These are phyloP conservation scores for Holothuria scabra DNA, from an alignment of 53 echinoderm and acorn worm species.

Conservation along the genomic window DNA sequence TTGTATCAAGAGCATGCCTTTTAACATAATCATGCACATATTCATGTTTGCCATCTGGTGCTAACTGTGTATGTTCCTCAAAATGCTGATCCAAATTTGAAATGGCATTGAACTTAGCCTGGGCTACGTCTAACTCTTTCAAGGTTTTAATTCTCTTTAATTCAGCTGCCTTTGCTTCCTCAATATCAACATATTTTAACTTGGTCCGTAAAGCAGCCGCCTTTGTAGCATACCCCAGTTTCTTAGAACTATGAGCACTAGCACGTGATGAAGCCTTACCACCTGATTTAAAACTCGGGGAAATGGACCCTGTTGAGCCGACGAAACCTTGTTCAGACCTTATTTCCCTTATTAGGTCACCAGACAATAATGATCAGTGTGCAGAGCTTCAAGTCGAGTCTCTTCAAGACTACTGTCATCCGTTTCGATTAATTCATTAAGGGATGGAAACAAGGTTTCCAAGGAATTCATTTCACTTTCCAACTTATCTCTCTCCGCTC, in stretches of 20 bases:
- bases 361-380: no score
- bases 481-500: no score
- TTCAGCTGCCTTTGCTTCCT: slow-evolving; percentile 1
- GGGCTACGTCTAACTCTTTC: not conserved
- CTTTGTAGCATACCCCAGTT: not conserved
- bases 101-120: slow-evolving; percentile 2
- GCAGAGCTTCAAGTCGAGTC: no score
- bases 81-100: not conserved
- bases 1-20: no score
- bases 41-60: not conserved
- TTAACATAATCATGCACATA: not conserved
- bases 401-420: no score
- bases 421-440: no score
- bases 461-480: no score
- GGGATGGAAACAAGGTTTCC: no score
- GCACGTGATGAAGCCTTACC: not conserved
- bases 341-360: no score
- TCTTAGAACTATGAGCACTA: not conserved
- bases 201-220: not conserved
- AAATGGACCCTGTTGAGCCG: no score
- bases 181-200: slow-evolving; percentile 7
- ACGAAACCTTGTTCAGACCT: no score
- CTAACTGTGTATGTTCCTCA: not conserved
- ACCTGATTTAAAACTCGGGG: not conserved
- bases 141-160: slow-evolving; percentile 1